phyloP scores from a whole-genome alignment of 2,888 invertebrate genomes.

The Lottia gigantea region DNA sequence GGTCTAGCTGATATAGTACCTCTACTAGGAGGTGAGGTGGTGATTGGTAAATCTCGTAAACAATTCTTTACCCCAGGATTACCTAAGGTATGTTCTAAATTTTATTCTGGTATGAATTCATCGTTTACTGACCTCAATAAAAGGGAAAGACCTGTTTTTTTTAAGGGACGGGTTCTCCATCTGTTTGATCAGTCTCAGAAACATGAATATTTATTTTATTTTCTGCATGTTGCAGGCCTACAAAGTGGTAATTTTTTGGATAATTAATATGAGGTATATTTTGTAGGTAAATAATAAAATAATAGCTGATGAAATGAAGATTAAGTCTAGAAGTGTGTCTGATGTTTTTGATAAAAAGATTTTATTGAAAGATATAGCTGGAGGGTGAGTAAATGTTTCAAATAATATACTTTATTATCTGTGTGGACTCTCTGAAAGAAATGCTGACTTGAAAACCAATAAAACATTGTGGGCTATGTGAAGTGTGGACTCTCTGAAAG shows the following conservation, averaged over 20 bases:
- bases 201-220: too few species aligned
- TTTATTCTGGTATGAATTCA: not conserved
- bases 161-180: too few species aligned
- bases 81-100: constrained; percentile 72
- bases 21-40: constrained; percentile 84
- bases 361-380: constrained; percentile 47
- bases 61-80: constrained; percentile 88
- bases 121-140: not conserved
- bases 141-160: too few species aligned
- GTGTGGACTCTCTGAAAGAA: too few species aligned
- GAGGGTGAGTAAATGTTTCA: constrained; percentile 35
- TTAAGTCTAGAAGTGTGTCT: constrained; percentile 25
- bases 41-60: constrained; percentile 81
- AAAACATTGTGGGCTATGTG: too few species aligned
- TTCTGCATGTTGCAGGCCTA: too few species aligned
- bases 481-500: too few species aligned
- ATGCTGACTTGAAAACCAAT: too few species aligned
- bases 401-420: too few species aligned
- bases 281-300: constrained; percentile 5
- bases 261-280: too few species aligned
- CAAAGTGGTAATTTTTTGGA: too few species aligned
- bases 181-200: too few species aligned
- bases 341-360: constrained; percentile 40
- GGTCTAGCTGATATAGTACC: constrained; percentile 87
- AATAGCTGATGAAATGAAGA: constrained; percentile 21